Evolutionary conservation across 2,797 vertebrate species (phyloP).

Genomic region (Pelobates cultripes): DNA sequence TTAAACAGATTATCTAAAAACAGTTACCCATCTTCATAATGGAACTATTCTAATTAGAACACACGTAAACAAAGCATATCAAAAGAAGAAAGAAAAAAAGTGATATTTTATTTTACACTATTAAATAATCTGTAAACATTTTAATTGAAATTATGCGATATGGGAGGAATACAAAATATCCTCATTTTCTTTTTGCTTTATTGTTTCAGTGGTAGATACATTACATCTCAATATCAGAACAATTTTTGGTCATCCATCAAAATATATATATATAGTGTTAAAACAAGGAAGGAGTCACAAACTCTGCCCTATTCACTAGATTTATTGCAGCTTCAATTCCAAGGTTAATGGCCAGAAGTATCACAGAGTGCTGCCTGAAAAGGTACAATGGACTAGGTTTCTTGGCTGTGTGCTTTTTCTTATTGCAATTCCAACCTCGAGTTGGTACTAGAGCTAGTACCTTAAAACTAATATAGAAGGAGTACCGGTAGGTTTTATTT

Average conservation of each 20-base stretch:
- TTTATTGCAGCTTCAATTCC: conserved; percentile 37
- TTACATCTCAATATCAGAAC: conserved; percentile 2
- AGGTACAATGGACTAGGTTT: conserved; percentile 53
- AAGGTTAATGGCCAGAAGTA: not conserved
- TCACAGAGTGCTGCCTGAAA: conserved; percentile 38
- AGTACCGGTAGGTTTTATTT: not conserved
- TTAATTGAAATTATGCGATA: not conserved
- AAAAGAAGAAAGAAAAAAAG: not conserved
- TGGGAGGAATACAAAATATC: not conserved
- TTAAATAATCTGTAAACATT: not conserved
- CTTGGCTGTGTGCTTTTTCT: conserved; percentile 42
- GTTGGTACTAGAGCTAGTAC: not conserved
- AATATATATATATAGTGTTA: not conserved
- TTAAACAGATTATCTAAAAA: not conserved
- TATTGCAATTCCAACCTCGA: conserved; percentile 45
- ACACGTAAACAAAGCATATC: not conserved
- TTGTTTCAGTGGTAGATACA: not conserved
- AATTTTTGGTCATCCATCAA: conserved; percentile 1
- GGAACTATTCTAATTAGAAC: too few species aligned
- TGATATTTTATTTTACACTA: not conserved
- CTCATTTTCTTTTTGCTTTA: not conserved
- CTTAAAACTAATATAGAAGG: not conserved
- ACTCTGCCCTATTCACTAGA: conserved; percentile 12
- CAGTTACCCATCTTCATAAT: not conserved
- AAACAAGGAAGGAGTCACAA: not conserved